Evolutionary conservation across 2,888 invertebrate genomes (phyloP).

Genomic region (Nomada flava): DNA sequence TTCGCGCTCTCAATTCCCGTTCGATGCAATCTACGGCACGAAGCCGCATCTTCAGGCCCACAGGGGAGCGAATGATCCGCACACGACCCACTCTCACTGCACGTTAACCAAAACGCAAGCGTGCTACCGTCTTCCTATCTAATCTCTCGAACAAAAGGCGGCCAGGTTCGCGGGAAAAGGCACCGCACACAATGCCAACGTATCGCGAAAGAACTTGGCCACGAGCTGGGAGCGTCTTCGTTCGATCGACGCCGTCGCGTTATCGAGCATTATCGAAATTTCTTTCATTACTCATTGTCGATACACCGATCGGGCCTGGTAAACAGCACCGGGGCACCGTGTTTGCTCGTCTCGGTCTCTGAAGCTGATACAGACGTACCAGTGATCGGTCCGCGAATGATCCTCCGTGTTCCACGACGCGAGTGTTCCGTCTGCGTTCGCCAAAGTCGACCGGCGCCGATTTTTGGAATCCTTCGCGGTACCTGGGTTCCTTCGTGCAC

Average conservation of each 20-base stretch:
- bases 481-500: background rate
- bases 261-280: constrained; percentile 65
- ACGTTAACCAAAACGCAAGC: background rate
- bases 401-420: background rate
- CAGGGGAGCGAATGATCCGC: too few relatives aligned
- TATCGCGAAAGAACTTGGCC: background rate
- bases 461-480: background rate
- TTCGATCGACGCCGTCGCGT: background rate
- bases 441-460: constrained; percentile 13
- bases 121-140: constrained; percentile 17
- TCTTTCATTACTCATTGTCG: constrained; percentile 64
- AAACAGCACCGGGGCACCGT: constrained; percentile 50
- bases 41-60: background rate
- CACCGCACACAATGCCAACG: constrained; percentile 2
- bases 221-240: background rate
- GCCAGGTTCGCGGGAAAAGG: background rate
- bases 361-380: constrained; percentile 19
- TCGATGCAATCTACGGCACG: too few relatives aligned
- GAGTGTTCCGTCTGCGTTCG: constrained; percentile 11
- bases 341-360: constrained; percentile 20
- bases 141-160: constrained; percentile 6
- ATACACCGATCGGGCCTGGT: constrained; percentile 42
- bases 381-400: constrained; percentile 35
- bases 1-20: too few relatives aligned
- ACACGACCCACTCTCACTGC: background rate